A percentile compares a stretch with the other conserved stretches of the same genome.
Evolutionary conservation across 2,113 vertebrate genomes (phyloP).

Genomic region (Danio rerio): GRCz12tu NC_133178.1:4836501-4837000

Average conservation of each 20-base stretch:
- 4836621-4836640: not conserved
- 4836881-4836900: not conserved
- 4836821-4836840: not conserved
- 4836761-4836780: not conserved
- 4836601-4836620: not conserved
- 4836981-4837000: not conserved
- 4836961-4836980: too few species aligned
- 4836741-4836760: not conserved
- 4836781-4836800: not conserved
- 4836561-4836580: too few species aligned
- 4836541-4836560: not conserved
- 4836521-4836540: not conserved
- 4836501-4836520: not conserved
- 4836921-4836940: not conserved
- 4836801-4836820: not conserved
- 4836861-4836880: too few species aligned
- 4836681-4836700: not conserved
- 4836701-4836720: not conserved
- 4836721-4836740: not conserved
- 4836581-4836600: not conserved
- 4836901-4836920: not conserved
- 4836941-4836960: not conserved
- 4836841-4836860: not conserved
- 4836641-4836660: not conserved
- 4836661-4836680: not conserved